Percentiles rank a stretch among this genome's conserved stretches.
Evolutionary conservation across 2,797 vertebrate species (phyloP).

Genomic region (Girardinus metallicus): DNA sequence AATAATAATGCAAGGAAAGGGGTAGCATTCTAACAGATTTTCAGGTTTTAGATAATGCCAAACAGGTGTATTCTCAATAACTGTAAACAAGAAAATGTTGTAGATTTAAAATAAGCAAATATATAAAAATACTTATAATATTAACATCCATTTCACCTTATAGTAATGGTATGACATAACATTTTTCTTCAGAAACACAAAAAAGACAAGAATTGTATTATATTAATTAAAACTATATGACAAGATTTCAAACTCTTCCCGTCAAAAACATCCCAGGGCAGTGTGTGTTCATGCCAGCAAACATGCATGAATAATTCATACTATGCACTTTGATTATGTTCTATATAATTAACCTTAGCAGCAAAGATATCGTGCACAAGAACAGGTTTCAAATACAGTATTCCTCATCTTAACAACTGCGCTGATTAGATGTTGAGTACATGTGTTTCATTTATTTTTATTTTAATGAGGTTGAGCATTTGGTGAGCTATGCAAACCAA

Average conservation of each 20-base stretch:
- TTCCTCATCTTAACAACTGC: conserved; percentile 1
- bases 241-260: conserved; percentile 31
- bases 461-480: neutral
- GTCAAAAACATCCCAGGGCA: conserved; percentile 42
- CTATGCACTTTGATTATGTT: conserved; percentile 22
- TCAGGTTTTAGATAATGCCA: conserved; percentile 1
- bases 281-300: conserved; percentile 40
- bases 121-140: neutral
- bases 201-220: conserved; percentile 11
- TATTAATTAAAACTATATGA: conserved; percentile 26
- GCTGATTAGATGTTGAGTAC: conserved; percentile 3
- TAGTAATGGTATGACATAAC: conserved; percentile 12
- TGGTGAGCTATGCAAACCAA: conserved; percentile 39
- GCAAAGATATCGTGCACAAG: neutral
- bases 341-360: conserved; percentile 35
- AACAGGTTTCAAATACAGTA: neutral
- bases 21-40: neutral
- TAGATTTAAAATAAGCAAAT: neutral
- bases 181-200: conserved; percentile 11
- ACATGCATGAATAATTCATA: conserved; percentile 62
- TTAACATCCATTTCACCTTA: neutral
- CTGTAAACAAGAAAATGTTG: neutral
- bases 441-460: neutral
- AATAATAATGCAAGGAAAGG: conserved; percentile 9
- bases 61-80: neutral